Base-by-base conservation (phyloP, 2,113 vertebrate genomes). In the Phalacrocorax pelagicus region DNA sequence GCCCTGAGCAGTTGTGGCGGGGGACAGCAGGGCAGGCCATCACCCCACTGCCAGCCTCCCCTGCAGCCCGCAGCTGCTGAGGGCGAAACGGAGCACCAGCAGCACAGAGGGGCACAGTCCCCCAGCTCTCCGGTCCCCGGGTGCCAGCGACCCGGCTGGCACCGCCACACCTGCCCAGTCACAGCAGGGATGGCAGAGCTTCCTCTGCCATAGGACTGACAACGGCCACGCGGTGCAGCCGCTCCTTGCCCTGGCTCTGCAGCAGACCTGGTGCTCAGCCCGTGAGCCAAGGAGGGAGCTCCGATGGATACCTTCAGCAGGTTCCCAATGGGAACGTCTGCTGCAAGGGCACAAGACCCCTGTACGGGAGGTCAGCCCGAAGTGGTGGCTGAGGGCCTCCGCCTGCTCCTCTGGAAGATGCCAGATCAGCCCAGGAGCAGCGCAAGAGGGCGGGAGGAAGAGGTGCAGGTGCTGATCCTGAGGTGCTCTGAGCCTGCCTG, bases 151-250 rank as follows among this genome's bases (percentile, higher is more conserved):
- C 8, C 36, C 8, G 1, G 11, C 40, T 27, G 78, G 61, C 38
- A 51, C 47, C 4, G 0, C 30, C 57, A 12, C 20, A 10, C 11
- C 22, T 62, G 66, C 75, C 47, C 71, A 18, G 85, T 70, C 81
- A 57, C 0, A 0, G 27, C 74, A 46, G 87, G 34, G 63, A 40
- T 6, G 13, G 47, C 0, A 4, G 57, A 91, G 65, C 5, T 73
- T 51, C 42, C 79, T 61, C 34, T 0, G 0, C 55, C 13, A 0
- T 0, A 7, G 61, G 65, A 30, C 19, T 0, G 0, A 71, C 1
- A 1, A 27, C 8, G 75, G 49, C 52, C 2, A 0, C 3, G 2
- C 0, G 0, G 14, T 15, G 58, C 18, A 49, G 73, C 19, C 10
- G 2, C 40, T 21, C 19, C 88, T 51, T 38, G 8, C 9, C 70